A percentile compares a stretch with the other conserved stretches of the same genome.
phyloP scores from a whole-genome alignment of 2,113 vertebrate genomes.

The Charadrius vociferus region DNA sequence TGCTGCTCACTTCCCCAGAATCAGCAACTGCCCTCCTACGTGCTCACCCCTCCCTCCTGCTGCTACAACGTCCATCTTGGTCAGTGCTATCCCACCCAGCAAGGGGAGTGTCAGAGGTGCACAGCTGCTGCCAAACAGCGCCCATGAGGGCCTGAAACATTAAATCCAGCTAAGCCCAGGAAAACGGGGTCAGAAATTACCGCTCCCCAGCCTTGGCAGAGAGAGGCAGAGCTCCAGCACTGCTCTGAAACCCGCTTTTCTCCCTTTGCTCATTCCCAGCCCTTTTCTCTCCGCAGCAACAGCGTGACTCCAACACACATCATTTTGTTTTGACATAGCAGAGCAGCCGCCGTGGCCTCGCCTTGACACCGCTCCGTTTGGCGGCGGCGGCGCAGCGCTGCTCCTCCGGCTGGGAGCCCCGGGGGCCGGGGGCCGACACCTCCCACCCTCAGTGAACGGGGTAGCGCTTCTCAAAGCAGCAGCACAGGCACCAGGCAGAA shows the following conservation, averaged over 20 bases:
- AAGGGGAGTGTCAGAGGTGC: neutral
- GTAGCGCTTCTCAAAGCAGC: neutral
- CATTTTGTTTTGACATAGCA: slow-evolving; percentile 17
- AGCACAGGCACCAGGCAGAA: neutral
- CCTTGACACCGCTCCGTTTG: neutral
- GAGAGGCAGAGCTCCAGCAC: neutral
- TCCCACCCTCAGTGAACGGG: neutral
- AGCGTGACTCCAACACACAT: neutral
- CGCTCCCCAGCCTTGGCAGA: neutral
- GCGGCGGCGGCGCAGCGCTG: neutral
- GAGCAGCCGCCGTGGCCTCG: neutral
- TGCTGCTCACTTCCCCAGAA: neutral
- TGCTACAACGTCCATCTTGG: neutral
- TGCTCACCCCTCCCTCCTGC: neutral
- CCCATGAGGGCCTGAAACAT: neutral
- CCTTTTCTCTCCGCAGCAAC: neutral
- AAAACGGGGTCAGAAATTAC: neutral
- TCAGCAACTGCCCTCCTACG: neutral
- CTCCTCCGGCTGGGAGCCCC: neutral
- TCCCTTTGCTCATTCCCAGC: slow-evolving; percentile 40
- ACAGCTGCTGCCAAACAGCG: neutral
- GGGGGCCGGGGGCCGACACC: neutral
- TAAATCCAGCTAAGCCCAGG: neutral
- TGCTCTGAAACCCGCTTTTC: neutral
- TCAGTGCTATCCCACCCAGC: neutral